Evolutionary conservation across 1,140 invertebrate species (phyloP).

Genomic region (Ceratosolen fusciceps): DNA sequence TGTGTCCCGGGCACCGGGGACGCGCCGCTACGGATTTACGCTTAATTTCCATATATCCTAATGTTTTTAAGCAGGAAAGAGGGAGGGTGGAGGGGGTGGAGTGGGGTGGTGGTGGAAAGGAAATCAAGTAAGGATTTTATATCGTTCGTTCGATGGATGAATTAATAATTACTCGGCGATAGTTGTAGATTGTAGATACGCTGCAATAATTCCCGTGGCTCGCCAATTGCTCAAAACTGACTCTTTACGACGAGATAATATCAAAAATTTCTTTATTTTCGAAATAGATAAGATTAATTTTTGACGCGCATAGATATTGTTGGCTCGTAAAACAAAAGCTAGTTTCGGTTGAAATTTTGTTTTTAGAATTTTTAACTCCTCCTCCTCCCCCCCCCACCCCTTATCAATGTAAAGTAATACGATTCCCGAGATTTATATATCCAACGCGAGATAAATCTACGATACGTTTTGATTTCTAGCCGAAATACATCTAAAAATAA

Average conservation of each 20-base stretch:
- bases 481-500: no score
- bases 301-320: slow-evolving; percentile 27
- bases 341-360: slow-evolving; percentile 6
- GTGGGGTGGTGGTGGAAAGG: no score
- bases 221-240: not conserved
- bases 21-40: no score
- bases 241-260: slow-evolving; percentile 1
- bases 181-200: not conserved
- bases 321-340: slow-evolving; percentile 8
- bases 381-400: no score
- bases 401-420: not conserved
- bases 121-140: no score
- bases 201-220: not conserved
- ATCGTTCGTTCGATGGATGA: no score
- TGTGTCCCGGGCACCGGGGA: no score
- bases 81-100: no score
- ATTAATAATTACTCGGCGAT: not conserved
- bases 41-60: no score
- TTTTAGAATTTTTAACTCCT: slow-evolving; percentile 10
- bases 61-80: no score
- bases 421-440: not conserved
- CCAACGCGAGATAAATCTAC: not conserved
- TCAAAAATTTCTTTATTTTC: slow-evolving; percentile 2
- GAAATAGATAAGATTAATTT: slow-evolving; percentile 40
- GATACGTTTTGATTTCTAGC: not conserved